These are phyloP conservation scores for Drosophila carrolli DNA, from an alignment of 1,140 invertebrate genomes.

Conservation along the genomic window DNA sequence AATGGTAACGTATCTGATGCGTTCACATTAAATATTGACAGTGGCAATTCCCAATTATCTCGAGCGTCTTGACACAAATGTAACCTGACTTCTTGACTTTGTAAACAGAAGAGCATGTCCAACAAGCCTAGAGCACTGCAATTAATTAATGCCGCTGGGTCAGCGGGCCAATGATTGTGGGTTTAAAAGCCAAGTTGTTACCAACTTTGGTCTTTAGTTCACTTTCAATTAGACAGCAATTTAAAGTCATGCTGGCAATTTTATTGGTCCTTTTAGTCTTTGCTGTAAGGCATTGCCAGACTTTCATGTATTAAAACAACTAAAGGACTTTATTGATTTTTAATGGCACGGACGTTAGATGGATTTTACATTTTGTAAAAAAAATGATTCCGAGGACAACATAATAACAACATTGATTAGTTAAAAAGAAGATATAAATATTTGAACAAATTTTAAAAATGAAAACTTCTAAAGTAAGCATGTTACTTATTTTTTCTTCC, in stretches of 20 bases:
- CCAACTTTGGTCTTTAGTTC: slow-evolving; percentile 33
- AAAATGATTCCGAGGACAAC: no score
- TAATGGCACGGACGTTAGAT: no score
- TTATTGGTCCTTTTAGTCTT: slow-evolving; percentile 13
- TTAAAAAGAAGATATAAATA: no score
- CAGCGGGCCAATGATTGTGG: slow-evolving; percentile 24
- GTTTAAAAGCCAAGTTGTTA: slow-evolving; percentile 53
- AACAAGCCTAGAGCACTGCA: slow-evolving; percentile 48
- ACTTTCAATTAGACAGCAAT: slow-evolving; percentile 3
- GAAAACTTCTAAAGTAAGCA: no score
- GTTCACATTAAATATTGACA: slow-evolving; percentile 65
- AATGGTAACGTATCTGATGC: slow-evolving; percentile 15
- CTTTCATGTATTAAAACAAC: neutral
- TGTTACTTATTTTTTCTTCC: neutral
- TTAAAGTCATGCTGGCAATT: slow-evolving; percentile 18
- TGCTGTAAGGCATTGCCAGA: slow-evolving; percentile 29
- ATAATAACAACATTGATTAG: no score
- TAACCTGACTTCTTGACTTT: slow-evolving; percentile 38
- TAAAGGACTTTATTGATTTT: no score
- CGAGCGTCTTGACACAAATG: slow-evolving; percentile 73
- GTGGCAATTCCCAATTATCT: slow-evolving; percentile 62
- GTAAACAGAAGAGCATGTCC: slow-evolving; percentile 48
- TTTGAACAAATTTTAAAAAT: neutral
- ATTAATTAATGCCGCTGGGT: slow-evolving; percentile 62
- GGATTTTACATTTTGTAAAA: no score